Conservation (phyloP, 2,113 vertebrate species). For the Psophia crepitans region DNA sequence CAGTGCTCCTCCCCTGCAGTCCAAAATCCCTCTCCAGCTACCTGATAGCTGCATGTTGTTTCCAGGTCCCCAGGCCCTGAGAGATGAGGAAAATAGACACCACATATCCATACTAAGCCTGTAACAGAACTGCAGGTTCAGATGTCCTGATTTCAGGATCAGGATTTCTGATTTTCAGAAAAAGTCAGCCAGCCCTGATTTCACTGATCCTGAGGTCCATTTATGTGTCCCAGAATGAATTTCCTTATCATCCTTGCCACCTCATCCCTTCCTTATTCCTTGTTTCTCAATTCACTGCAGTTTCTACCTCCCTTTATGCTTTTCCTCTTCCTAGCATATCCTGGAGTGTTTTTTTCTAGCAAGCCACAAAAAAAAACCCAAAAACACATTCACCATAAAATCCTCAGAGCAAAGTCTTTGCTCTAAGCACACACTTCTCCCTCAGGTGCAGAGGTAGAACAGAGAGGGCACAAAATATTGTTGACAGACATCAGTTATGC, state of each 20-base stretch:
- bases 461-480: background rate
- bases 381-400: background rate
- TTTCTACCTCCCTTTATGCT: background rate
- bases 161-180: too few species aligned
- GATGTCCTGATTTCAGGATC: too few species aligned
- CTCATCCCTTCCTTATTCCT: background rate
- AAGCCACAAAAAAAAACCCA: background rate
- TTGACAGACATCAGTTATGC: background rate
- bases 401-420: background rate
- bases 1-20: background rate
- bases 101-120: too few species aligned
- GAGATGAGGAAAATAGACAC: background rate
- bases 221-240: background rate
- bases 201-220: background rate
- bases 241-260: background rate
- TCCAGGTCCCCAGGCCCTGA: background rate
- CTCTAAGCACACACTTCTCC: background rate
- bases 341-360: background rate
- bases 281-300: background rate
- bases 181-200: background rate
- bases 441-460: background rate
- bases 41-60: background rate
- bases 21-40: background rate
- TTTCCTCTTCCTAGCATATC: background rate
- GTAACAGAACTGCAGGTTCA: background rate